Conservation (phyloP, 1,140 invertebrate genomes). For the Fopius arisanus region DNA sequence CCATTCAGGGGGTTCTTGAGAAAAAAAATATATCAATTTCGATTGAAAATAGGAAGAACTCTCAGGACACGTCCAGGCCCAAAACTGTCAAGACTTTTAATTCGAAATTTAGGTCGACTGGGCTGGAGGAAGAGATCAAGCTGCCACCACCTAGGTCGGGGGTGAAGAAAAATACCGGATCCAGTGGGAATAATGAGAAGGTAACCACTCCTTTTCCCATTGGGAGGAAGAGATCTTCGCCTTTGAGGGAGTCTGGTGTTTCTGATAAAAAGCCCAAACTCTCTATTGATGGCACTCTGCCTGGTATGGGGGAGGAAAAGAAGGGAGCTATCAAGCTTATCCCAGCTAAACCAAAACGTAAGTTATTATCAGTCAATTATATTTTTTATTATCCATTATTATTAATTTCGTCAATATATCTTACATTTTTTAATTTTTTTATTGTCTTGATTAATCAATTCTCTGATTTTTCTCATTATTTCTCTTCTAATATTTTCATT, state of each 20-base stretch:
- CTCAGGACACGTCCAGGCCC: slow-evolving; percentile 69
- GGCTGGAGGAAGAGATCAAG: slow-evolving; percentile 82
- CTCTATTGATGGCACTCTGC: slow-evolving; percentile 54
- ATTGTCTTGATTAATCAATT: too few species aligned
- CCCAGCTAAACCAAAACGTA: slow-evolving; percentile 87
- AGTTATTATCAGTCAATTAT: slow-evolving; percentile 61
- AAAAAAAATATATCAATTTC: slow-evolving; percentile 81
- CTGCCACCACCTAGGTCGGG: slow-evolving; percentile 74
- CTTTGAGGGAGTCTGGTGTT: slow-evolving; percentile 63
- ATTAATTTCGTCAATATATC: too few species aligned
- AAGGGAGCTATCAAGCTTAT: slow-evolving; percentile 85
- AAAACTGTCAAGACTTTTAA: slow-evolving; percentile 90
- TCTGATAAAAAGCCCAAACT: slow-evolving; percentile 82
- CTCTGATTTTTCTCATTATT: too few species aligned
- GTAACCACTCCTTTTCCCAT: slow-evolving; percentile 66
- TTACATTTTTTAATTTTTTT: too few species aligned
- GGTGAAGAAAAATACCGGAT: slow-evolving; percentile 47
- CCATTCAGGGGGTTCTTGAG: slow-evolving; percentile 45
- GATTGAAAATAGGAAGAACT: slow-evolving; percentile 77
- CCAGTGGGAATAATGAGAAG: slow-evolving; percentile 58
- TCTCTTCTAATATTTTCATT: too few species aligned
- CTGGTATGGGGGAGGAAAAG: slow-evolving; percentile 68
- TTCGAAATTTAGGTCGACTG: slow-evolving; percentile 86
- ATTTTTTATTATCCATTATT: slow-evolving; percentile 19
- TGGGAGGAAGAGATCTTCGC: slow-evolving; percentile 74